Conservation (phyloP, 1,140 invertebrate genomes). For the Anastatus disparis region DNA sequence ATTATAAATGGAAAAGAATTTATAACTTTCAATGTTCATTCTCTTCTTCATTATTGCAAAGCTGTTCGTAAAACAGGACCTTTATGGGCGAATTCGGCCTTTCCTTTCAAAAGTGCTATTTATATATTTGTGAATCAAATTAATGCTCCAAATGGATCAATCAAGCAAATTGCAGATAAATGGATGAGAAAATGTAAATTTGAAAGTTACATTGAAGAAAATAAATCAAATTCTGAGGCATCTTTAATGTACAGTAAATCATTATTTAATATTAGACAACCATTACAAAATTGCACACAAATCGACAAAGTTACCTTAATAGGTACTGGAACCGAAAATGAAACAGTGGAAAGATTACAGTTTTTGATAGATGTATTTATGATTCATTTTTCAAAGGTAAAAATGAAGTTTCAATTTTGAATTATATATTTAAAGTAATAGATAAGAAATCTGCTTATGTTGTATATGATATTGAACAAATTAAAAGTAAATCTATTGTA, state of each 20-base stretch:
- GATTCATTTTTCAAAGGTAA: neutral
- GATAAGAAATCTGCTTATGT: neutral
- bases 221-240: too few species aligned
- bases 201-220: neutral
- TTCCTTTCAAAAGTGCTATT: constrained; percentile 3
- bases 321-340: neutral
- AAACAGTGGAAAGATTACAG: neutral
- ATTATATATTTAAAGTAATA: neutral
- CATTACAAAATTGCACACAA: neutral
- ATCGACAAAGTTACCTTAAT: neutral
- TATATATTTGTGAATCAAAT: constrained; percentile 11
- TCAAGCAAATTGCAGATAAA: constrained; percentile 32
- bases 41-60: constrained; percentile 20
- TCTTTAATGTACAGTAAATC: neutral
- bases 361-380: neutral
- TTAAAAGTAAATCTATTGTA: neutral
- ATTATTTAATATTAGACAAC: neutral
- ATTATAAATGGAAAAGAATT: constrained; percentile 7
- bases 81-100: constrained; percentile 25
- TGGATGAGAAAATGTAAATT: neutral
- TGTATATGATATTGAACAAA: neutral
- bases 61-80: constrained; percentile 28
- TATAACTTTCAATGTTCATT: constrained; percentile 35
- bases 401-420: neutral
- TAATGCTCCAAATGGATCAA: constrained; percentile 23